Base-by-base conservation (phyloP, 1,140 invertebrate genomes). In the Babylonia areolata region DNA sequence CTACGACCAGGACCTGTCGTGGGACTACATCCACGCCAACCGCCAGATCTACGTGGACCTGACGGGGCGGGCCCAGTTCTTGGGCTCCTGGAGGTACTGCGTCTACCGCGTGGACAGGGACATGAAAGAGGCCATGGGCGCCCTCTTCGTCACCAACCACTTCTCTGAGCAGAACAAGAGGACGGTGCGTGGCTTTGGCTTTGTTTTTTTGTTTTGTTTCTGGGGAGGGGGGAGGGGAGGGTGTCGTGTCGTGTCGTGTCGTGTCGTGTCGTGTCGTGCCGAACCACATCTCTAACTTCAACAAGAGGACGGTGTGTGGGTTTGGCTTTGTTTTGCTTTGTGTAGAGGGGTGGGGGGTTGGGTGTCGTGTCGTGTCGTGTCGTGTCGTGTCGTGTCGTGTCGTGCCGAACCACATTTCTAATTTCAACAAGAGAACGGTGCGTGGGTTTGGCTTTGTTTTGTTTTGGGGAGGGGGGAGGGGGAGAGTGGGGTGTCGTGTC, bases 71-170 rank as follows among this genome's bases (percentile, higher is more conserved):
- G 85, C 93, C 37, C 91, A 94, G 82, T 93, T 95, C 40, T 88
- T 94, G 42, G 95, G 95, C 79, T 92, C 95, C 37, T 96, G 95
- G 95, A 95, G 95, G 89, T 95, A 95, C 88, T 96, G 96, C 90
- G 94, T 96, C 40, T 90, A 94, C 83, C 93, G 95, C 20, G 92
- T 96, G 3, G 93, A 95, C 58, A 93, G 93, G 42, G 95, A 94
- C 88, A 95, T 96, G 92, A 94, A 95, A 20, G 94, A 96, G 84
- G 96, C 95, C 28, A 88, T 96, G 35, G 94, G 95, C n/a, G 94
- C 95, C 9, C 90, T 96, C 31, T 94, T 95, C 75, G 94, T 96
- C 86, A 91, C 93, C 11, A 91, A 93, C 81, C 93, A 94, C 85
- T 92, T 94, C 81, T 79, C 86, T 2, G 87, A 89, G n/a, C 80